A percentile compares a stretch with the other conserved stretches of the same genome.
phyloP scores from a whole-genome alignment of 2,113 vertebrate genomes.

The Oryzias woworae region DNA sequence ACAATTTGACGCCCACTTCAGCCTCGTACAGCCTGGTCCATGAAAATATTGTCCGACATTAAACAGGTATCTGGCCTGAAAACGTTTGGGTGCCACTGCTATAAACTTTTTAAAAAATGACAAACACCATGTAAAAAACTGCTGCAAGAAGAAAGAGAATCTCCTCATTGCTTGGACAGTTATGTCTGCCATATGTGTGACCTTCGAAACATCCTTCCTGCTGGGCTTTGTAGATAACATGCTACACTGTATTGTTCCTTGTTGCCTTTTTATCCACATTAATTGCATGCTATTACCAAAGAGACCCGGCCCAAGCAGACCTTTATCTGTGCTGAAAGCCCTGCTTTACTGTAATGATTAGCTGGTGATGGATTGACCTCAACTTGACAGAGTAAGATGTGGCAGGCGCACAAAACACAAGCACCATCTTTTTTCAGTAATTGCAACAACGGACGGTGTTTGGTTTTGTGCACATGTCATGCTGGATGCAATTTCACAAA shows the following conservation, averaged over 20 bases:
- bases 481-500: not conserved
- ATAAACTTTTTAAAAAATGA: not conserved
- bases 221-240: slow-evolving; percentile 22
- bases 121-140: not conserved
- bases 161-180: not conserved
- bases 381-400: slow-evolving; percentile 37
- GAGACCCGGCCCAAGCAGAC: slow-evolving; percentile 21
- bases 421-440: slow-evolving; percentile 19
- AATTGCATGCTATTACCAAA: slow-evolving; percentile 49
- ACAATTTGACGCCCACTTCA: no score
- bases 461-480: slow-evolving; percentile 9
- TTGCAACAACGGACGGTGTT: slow-evolving; percentile 15
- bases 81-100: no score
- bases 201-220: slow-evolving; percentile 1
- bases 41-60: no score
- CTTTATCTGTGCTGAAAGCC: slow-evolving; percentile 49
- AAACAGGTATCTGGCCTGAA: no score
- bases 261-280: slow-evolving; percentile 27
- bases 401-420: not conserved
- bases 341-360: slow-evolving; percentile 40
- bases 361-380: slow-evolving; percentile 47
- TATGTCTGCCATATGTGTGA: not conserved
- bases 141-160: not conserved
- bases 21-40: no score
- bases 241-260: slow-evolving; percentile 1